Evolutionary conservation across 2,797 vertebrate genomes (phyloP).

Genomic region (Amblyopsis hoosieri): DNA sequence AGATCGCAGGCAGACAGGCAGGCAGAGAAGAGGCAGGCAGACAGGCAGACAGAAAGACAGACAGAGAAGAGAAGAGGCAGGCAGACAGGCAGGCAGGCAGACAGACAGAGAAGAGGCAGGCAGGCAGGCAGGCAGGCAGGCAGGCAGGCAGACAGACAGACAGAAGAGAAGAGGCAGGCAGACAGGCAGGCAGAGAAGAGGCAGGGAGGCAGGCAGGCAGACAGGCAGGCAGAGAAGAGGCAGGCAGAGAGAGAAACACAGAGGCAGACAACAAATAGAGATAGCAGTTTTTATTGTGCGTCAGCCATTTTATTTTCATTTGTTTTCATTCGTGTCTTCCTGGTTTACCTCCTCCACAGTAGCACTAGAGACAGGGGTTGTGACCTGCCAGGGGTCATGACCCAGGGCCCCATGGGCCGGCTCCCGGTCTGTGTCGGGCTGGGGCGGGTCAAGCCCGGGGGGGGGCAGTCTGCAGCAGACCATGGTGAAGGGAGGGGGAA

Average conservation of each 20-base stretch:
- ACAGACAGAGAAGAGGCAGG: slow-evolving; percentile 1
- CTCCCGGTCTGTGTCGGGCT: slow-evolving; percentile 59
- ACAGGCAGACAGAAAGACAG: background rate
- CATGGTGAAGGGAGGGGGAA: slow-evolving; percentile 90
- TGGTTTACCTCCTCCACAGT: slow-evolving; percentile 68
- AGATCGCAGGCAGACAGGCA: background rate
- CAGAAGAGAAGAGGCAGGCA: background rate
- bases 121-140: background rate
- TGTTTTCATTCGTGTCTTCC: background rate
- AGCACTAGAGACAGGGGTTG: slow-evolving; percentile 4
- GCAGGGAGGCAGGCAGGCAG: background rate
- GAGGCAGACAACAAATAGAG: too few species aligned
- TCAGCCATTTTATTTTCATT: too few species aligned
- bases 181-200: background rate
- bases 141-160: background rate
- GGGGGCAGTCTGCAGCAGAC: slow-evolving; percentile 88
- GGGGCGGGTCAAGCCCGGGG: slow-evolving; percentile 45
- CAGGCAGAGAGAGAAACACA: background rate
- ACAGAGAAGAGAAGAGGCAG: background rate
- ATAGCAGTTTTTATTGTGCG: too few species aligned
- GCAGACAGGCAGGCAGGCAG: slow-evolving; percentile 3
- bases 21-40: too few species aligned
- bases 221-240: too few species aligned
- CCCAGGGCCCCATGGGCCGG: slow-evolving; percentile 59
- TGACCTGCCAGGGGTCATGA: slow-evolving; percentile 6